Evolutionary conservation across 2,113 vertebrate genomes (phyloP).

Genomic region (Podilymbus podiceps): DNA sequence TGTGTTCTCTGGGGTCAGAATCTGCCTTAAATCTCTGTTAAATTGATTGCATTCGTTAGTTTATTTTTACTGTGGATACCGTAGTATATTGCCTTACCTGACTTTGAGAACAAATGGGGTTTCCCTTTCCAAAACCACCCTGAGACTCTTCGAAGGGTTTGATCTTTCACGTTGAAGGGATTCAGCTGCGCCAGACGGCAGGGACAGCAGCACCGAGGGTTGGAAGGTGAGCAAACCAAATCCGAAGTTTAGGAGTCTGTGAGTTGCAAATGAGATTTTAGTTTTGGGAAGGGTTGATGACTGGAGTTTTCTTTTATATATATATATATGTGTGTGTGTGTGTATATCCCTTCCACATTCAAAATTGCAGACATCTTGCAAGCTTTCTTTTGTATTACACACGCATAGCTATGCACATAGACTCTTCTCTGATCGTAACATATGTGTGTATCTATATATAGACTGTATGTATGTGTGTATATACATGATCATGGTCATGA

Average conservation of each 20-base stretch:
- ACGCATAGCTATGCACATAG: neutral
- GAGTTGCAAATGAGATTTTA: neutral
- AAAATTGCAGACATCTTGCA: neutral
- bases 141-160: neutral
- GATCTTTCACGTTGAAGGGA: neutral
- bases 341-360: neutral
- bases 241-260: rapidly evolving
- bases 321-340: too few relatives aligned
- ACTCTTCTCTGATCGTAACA: neutral
- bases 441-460: too few relatives aligned
- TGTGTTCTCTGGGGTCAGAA: neutral
- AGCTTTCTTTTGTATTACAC: neutral
- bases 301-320: neutral
- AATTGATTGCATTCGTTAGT: neutral
- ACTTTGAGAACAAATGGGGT: neutral
- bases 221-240: neutral
- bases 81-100: neutral
- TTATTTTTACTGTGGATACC: neutral
- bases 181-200: neutral
- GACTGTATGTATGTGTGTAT: neutral
- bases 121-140: neutral
- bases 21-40: neutral
- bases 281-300: neutral
- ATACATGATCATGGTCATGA: neutral
- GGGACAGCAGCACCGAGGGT: neutral